phyloP scores from a whole-genome alignment of 2,113 vertebrate genomes.

The Mustela nigripes region DNA sequence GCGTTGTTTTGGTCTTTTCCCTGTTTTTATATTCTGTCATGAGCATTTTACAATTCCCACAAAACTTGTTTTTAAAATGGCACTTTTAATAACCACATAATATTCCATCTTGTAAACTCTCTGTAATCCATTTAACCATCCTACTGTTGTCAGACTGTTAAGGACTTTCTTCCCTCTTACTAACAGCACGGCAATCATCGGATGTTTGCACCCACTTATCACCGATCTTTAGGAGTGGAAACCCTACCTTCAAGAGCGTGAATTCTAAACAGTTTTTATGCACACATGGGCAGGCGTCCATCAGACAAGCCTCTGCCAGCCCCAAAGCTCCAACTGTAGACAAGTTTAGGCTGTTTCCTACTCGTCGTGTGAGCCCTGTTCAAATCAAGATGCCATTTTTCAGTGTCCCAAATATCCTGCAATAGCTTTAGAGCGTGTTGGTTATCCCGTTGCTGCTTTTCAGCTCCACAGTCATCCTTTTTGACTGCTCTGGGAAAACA shows the following conservation, averaged over 20 bases:
- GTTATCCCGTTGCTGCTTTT: background rate
- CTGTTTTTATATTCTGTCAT: background rate
- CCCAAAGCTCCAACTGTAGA: background rate
- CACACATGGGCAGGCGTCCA: background rate
- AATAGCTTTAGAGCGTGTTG: background rate
- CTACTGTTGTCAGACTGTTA: background rate
- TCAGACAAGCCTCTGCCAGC: background rate
- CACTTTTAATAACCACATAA: background rate
- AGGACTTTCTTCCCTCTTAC: background rate
- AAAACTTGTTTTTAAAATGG: slow-evolving; percentile 42
- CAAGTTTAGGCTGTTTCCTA: background rate
- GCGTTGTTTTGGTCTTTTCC: background rate
- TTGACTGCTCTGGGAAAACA: slow-evolving; percentile 16
- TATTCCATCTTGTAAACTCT: background rate
- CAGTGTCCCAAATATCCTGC: background rate
- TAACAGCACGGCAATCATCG: background rate
- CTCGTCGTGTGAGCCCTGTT: background rate
- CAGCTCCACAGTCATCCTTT: slow-evolving; percentile 5
- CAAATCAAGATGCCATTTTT: background rate
- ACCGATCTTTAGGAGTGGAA: background rate
- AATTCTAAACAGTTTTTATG: background rate
- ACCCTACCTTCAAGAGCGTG: background rate
- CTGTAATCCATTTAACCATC: background rate
- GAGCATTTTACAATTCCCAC: slow-evolving; percentile 17
- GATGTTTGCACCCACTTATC: background rate